Evolutionary conservation across 2,888 invertebrate genomes (phyloP).

Genomic region (Sericinus montela): DNA sequence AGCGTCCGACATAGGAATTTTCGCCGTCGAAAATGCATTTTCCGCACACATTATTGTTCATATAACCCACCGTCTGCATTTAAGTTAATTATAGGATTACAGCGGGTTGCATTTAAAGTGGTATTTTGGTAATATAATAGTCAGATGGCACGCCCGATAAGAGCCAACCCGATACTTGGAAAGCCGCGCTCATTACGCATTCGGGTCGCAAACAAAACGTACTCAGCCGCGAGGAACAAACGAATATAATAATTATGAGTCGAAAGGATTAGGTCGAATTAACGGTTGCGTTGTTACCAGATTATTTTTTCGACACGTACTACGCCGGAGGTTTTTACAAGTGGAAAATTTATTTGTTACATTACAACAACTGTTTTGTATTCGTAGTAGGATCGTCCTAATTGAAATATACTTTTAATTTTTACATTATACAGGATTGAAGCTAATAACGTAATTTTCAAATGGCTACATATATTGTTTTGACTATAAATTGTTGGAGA

Average conservation of each 20-base stretch:
- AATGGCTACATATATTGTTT: too few species aligned
- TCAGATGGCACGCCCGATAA: slow-evolving; percentile 77
- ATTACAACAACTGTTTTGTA: neutral
- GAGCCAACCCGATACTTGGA: slow-evolving; percentile 68
- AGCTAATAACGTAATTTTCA: too few species aligned
- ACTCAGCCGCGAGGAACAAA: slow-evolving; percentile 59
- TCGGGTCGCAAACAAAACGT: slow-evolving; percentile 64
- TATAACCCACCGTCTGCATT: slow-evolving; percentile 53
- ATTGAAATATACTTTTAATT: too few species aligned
- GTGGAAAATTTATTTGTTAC: neutral
- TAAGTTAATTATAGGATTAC: slow-evolving; percentile 76
- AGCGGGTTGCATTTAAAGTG: slow-evolving; percentile 69
- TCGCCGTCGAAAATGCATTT: slow-evolving; percentile 72
- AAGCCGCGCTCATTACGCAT: slow-evolving; percentile 70
- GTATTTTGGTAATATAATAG: slow-evolving; percentile 78
- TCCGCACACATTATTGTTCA: slow-evolving; percentile 59
- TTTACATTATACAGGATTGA: too few species aligned
- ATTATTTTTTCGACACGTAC: slow-evolving; percentile 46
- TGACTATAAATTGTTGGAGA: too few species aligned
- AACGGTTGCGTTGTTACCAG: slow-evolving; percentile 46
- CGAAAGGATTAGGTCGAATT: slow-evolving; percentile 65
- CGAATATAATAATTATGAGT: slow-evolving; percentile 74
- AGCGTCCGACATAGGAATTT: slow-evolving; percentile 51
- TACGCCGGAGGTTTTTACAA: slow-evolving; percentile 22
- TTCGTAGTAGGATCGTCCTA: too few species aligned